Evolutionary conservation across 2,797 vertebrate species (phyloP).

Genomic region (Rhynchonycteris naso): DNA sequence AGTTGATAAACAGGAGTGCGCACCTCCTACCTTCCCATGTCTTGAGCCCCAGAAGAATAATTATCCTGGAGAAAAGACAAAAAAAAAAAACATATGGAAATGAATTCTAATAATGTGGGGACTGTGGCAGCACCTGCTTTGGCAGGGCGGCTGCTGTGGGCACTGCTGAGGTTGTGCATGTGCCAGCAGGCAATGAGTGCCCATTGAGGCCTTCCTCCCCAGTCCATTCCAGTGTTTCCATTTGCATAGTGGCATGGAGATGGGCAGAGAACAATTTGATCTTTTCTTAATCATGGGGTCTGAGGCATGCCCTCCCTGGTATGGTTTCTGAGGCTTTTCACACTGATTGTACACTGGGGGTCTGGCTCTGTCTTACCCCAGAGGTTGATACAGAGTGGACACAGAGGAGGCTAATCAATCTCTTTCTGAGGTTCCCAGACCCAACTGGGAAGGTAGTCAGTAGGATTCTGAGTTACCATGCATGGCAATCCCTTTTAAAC

Average conservation of each 20-base stretch:
- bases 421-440: background rate
- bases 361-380: background rate
- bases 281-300: background rate
- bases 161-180: background rate
- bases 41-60: conserved; percentile 69
- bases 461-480: background rate
- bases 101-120: background rate
- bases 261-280: accelerated
- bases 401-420: no score
- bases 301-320: background rate
- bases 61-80: background rate
- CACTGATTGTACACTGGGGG: accelerated
- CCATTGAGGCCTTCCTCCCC: background rate
- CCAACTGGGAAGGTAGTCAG: background rate
- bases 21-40: background rate
- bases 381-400: background rate
- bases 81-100: background rate
- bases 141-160: accelerated
- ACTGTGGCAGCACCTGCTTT: background rate
- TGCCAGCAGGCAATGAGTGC: background rate
- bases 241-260: background rate
- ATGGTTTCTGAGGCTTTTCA: accelerated
- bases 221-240: accelerated
- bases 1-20: conserved; percentile 64
- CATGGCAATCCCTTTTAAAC: background rate